A percentile compares a stretch with the other conserved stretches of the same genome.
These are phyloP conservation scores for Gobio occitaniae DNA, from an alignment of 2,797 vertebrate species.

Conservation along the genomic window DNA sequence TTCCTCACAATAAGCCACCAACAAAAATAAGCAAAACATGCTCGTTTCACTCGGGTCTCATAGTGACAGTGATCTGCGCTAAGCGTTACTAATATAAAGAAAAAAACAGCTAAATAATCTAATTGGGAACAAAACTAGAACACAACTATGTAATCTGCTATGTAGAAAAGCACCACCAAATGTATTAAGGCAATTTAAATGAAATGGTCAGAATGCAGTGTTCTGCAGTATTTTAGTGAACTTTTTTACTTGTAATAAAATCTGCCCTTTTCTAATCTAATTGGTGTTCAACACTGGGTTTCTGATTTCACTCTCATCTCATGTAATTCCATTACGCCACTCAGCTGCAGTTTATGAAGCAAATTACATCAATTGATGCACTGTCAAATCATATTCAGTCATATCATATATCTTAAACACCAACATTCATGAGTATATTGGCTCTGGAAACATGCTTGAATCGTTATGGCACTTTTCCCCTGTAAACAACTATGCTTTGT, in stretches of 20 bases:
- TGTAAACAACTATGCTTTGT: neutral
- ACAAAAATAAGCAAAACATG: too few relatives aligned
- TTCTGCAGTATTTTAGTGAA: neutral
- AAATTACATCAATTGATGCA: conserved; percentile 1
- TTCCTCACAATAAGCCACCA: too few relatives aligned
- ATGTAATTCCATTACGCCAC: neutral
- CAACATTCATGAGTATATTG: neutral
- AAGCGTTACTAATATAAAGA: neutral
- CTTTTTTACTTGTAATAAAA: neutral
- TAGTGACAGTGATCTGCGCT: neutral
- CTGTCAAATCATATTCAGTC: conserved; percentile 10
- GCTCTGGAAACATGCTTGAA: neutral
- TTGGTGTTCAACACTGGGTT: neutral
- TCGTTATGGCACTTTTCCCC: neutral
- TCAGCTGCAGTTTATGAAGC: conserved; percentile 2
- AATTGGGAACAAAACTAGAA: neutral
- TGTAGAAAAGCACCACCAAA: neutral
- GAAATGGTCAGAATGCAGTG: neutral
- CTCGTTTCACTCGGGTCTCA: too few relatives aligned
- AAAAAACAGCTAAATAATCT: neutral
- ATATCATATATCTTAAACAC: neutral
- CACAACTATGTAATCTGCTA: too few relatives aligned
- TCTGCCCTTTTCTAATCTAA: neutral
- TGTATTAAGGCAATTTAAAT: neutral
- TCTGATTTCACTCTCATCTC: neutral